These are phyloP conservation scores for Diprion similis DNA, from an alignment of 1,140 invertebrate species.

Conservation along the genomic window DNA sequence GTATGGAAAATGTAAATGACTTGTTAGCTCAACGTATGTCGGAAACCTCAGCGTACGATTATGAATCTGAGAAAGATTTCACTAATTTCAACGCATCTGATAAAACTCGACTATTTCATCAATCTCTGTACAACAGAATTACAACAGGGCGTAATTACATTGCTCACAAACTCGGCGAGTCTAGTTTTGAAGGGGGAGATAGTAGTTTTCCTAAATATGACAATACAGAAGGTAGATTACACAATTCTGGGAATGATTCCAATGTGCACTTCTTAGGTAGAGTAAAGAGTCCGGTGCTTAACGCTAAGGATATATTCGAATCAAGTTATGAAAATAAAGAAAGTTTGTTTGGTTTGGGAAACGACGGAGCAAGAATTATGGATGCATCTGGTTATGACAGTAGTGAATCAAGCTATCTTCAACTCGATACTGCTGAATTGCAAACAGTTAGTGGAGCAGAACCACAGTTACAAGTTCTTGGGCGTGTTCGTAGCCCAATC, in stretches of 20 bases:
- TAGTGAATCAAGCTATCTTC: not conserved
- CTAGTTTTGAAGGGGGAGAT: not conserved
- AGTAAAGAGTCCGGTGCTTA: not conserved
- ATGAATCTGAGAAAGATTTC: not conserved
- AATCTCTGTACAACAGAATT: not conserved
- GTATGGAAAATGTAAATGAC: slow-evolving; percentile 2
- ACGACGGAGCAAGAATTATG: not conserved
- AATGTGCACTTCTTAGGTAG: not conserved
- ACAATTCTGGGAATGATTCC: not conserved
- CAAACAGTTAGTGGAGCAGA: not conserved
- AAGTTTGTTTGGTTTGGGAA: not conserved
- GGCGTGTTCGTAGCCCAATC: not conserved
- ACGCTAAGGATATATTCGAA: not conserved
- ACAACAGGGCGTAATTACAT: slow-evolving; percentile 5
- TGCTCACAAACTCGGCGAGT: not conserved
- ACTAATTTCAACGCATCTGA: not conserved
- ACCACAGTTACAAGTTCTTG: not conserved
- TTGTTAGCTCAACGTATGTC: slow-evolving; percentile 3
- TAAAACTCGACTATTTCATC: not conserved
- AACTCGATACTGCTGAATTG: not conserved
- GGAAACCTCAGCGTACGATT: not conserved
- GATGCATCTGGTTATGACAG: not conserved
- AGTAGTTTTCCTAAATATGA: not conserved
- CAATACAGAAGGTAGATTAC: not conserved
- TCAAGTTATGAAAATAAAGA: slow-evolving; percentile 4